These are phyloP conservation scores for Gymnoscopelus braueri DNA, from an alignment of 2,797 vertebrate genomes.

Conservation along the genomic window DNA sequence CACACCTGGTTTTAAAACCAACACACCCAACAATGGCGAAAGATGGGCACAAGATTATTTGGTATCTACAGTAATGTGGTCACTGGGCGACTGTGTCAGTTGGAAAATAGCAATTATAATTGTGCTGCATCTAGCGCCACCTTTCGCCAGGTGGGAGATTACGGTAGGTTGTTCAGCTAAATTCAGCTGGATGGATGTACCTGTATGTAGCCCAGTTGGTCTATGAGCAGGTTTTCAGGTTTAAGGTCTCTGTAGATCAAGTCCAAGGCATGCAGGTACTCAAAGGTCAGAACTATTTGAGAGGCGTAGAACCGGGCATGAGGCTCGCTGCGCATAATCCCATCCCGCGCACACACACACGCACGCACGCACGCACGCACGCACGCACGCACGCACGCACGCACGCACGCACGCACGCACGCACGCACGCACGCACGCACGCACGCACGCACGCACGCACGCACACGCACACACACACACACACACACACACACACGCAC, in stretches of 20 bases:
- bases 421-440: constrained; percentile 4
- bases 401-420: not conserved
- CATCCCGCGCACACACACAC: not conserved
- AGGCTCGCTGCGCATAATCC: constrained; percentile 81
- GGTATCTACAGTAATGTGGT: too few species aligned
- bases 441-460: constrained; percentile 1
- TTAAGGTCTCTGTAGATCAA: constrained; percentile 96
- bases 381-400: constrained; percentile 5
- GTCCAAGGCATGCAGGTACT: constrained; percentile 92
- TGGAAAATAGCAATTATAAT: too few species aligned
- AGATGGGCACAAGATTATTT: too few species aligned
- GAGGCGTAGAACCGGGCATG: constrained; percentile 92
- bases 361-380: not conserved
- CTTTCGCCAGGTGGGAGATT: too few species aligned
- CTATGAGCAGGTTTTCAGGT: constrained; percentile 93
- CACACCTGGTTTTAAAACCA: too few species aligned
- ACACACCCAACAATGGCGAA: too few species aligned
- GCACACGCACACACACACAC: constrained; percentile 1
- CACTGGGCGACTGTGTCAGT: too few species aligned
- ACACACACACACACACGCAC: not conserved
- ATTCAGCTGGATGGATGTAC: constrained; percentile 50
- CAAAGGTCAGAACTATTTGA: constrained; percentile 94
- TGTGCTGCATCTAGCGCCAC: too few species aligned
- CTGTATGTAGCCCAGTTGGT: constrained; percentile 93
- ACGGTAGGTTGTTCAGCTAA: too few species aligned